Base-by-base conservation (phyloP, 2,888 invertebrate species). In the Frankliniella intonsa region DNA sequence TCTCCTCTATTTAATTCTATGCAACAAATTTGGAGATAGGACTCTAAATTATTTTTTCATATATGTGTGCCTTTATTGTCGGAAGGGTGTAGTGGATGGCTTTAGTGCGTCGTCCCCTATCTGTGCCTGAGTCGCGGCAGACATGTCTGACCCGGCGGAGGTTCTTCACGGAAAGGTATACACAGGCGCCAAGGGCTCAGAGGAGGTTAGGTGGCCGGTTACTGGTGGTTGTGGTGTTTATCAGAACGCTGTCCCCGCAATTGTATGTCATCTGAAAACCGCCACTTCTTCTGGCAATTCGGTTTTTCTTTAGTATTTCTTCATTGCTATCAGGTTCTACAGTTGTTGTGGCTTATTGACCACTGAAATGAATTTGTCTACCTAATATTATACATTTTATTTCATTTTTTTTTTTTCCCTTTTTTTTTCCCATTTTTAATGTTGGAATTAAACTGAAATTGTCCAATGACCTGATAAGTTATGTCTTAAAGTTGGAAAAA, bases 131-230 rank as follows among this genome's bases (percentile, higher is more conserved):
- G 62, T n/a, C 17, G 22, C n/a, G 69, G 69, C 69, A 76, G 69
- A 76, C 69, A 76, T 76, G 69, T 76, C 25, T 25, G 69, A 12
- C 12, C 69, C 69, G 69, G 69, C 69, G 25, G 25, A 25, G 69
- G 22, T 25, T 12, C 25, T 38, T 38, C 38, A 38, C 38, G 38
- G 38, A 38, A 5, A 38, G 38, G 38, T 38, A 38, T 38, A 38
- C 69, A 11, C 69, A 11, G 25, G 69, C 69, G 22, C 69, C 69
- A 22, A 22, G 69, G 8, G 69, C 22, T 22, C 25, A 76, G 69
- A 25, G 9, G 69, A 38, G 69, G 69, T 76, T 76, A 76, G 25
- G 69, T 25, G 69, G 69, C 69, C 69, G 69, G 69, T 11, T 76
- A 25, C 25, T 25, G 69, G 22, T 22, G 69, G 69, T 12, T 9